Evolutionary conservation across 2,113 vertebrate genomes (phyloP).

Genomic region (Brienomyrus longianalis): DNA sequence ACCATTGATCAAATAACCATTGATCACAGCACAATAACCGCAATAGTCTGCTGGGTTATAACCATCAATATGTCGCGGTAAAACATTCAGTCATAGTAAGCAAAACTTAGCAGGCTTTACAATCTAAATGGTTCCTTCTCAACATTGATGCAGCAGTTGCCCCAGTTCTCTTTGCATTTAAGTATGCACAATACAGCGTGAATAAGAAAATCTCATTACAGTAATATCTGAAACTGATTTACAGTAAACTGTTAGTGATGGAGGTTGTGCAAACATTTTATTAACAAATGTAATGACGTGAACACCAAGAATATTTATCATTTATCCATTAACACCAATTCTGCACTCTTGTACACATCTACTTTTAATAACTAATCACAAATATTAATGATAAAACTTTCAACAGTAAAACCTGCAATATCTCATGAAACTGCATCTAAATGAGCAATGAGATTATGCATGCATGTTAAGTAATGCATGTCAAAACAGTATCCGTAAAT

Average conservation of each 20-base stretch:
- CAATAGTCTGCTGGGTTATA: neutral
- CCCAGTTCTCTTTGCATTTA: neutral
- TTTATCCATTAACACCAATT: neutral
- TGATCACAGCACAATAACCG: neutral
- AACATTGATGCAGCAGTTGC: too few species aligned
- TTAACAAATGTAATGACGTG: neutral
- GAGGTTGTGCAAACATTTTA: neutral
- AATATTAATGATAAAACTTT: neutral
- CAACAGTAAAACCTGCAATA: neutral
- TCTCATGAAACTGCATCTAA: neutral
- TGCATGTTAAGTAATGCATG: neutral
- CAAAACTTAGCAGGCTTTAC: neutral
- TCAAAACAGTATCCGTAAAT: neutral
- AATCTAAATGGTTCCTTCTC: neutral
- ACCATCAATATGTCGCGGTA: neutral
- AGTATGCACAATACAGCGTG: neutral
- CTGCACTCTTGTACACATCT: neutral
- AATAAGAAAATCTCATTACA: neutral
- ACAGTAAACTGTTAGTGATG: neutral
- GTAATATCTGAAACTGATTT: neutral
- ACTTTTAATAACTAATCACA: neutral
- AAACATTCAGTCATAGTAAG: neutral
- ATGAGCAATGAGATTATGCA: neutral
- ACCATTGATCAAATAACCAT: too few species aligned
- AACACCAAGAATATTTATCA: neutral